These are phyloP conservation scores for Clavelina lepadiformis DNA, from an alignment of 23 tunicate genomes.

Conservation along the genomic window DNA sequence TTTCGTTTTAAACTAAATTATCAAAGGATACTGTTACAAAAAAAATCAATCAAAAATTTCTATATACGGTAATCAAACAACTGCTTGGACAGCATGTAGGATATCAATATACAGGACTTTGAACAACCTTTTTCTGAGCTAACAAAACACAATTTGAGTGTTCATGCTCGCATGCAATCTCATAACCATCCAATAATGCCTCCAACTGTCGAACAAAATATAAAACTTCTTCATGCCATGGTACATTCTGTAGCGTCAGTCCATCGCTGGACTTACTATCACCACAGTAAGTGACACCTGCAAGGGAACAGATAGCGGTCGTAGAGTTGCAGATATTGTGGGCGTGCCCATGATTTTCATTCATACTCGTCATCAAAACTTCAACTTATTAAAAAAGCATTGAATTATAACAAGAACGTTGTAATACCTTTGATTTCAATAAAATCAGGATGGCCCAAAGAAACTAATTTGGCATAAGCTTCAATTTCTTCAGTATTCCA, in stretches of 20 bases:
- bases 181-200: slow-evolving; percentile 50
- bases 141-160: slow-evolving; percentile 98
- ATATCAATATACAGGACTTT: too few relatives aligned
- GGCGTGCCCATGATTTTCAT: too few relatives aligned
- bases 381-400: too few relatives aligned
- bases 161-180: slow-evolving; percentile 92
- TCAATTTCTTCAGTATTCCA: slow-evolving; percentile 90
- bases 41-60: too few relatives aligned
- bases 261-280: slow-evolving; percentile 86
- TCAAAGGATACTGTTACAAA: too few relatives aligned
- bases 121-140: slow-evolving; percentile 40
- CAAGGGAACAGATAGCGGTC: not conserved
- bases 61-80: too few relatives aligned
- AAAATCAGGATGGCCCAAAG: slow-evolving; percentile 85
- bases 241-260: slow-evolving; percentile 87
- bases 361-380: too few relatives aligned
- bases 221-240: slow-evolving; percentile 98
- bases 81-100: too few relatives aligned
- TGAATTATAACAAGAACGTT: too few relatives aligned
- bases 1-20: slow-evolving; percentile 25
- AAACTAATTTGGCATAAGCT: slow-evolving; percentile 75
- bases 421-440: slow-evolving; percentile 90
- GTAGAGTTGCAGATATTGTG: too few relatives aligned
- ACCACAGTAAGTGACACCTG: slow-evolving; percentile 96
- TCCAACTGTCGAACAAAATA: slow-evolving; percentile 61